Conservation (phyloP, 2,113 vertebrate genomes). For the Myotis lucifugus region DNA sequence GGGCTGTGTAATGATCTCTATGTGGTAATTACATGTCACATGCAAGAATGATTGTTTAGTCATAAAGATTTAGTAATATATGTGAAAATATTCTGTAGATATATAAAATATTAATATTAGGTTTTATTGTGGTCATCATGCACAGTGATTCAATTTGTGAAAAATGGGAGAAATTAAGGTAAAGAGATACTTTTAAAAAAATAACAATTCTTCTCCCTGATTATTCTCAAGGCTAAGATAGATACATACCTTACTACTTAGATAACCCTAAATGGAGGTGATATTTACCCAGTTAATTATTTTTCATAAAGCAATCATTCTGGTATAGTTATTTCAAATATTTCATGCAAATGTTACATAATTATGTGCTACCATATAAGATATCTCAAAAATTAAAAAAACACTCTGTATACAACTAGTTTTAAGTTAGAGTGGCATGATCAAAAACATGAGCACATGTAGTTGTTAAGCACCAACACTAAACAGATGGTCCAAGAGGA, state of each 20-base stretch:
- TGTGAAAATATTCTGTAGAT: constrained; percentile 20
- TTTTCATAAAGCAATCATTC: constrained; percentile 43
- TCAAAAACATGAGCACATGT: constrained; percentile 72
- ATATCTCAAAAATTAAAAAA: constrained; percentile 11
- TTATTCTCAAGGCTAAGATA: background rate
- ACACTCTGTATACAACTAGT: background rate
- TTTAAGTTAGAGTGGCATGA: constrained; percentile 67
- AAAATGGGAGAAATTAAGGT: background rate
- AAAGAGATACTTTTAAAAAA: background rate
- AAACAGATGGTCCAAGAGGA: constrained; percentile 88
- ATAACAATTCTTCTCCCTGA: constrained; percentile 2
- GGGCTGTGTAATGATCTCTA: background rate
- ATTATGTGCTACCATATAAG: constrained; percentile 32
- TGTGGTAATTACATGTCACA: background rate
- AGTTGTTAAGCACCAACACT: constrained; percentile 78
- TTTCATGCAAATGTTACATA: constrained; percentile 7
- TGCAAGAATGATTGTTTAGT: background rate
- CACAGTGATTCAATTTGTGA: constrained; percentile 36
- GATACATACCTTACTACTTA: background rate
- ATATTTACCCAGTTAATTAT: constrained; percentile 24
- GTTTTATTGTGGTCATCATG: background rate
- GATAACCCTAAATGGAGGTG: background rate
- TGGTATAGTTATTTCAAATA: constrained; percentile 22
- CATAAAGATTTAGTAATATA: constrained; percentile 27
- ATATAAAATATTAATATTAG: constrained; percentile 21